These are phyloP conservation scores for Phalacrocorax aristotelis DNA, from an alignment of 2,113 vertebrate genomes.

Conservation along the genomic window DNA sequence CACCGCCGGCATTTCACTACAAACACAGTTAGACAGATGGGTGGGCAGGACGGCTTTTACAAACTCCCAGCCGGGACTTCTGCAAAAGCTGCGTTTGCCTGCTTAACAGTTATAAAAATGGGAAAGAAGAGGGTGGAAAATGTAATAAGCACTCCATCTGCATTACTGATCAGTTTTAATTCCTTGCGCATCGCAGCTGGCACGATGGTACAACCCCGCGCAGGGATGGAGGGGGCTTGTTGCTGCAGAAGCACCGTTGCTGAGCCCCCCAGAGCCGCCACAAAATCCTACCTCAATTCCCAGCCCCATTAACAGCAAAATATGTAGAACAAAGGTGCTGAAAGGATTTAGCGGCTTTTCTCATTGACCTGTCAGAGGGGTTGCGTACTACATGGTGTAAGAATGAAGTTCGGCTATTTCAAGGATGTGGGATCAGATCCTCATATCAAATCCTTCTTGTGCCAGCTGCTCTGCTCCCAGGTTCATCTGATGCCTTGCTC, in stretches of 20 bases:
- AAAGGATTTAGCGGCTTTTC: slow-evolving; percentile 9
- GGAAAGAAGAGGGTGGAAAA: neutral
- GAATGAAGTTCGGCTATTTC: neutral
- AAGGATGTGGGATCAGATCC: neutral
- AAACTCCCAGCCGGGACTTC: neutral
- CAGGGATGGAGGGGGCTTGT: neutral
- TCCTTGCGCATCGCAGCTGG: neutral
- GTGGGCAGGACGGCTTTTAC: neutral
- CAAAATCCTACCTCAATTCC: neutral
- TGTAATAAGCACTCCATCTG: neutral
- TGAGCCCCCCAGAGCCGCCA: neutral
- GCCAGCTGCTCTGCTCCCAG: neutral
- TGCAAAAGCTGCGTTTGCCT: neutral
- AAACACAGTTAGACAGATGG: neutral
- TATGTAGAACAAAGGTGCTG: neutral
- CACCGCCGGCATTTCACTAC: neutral
- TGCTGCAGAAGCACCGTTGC: neutral
- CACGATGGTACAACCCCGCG: fast-evolving
- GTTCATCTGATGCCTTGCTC: neutral
- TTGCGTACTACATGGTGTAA: neutral
- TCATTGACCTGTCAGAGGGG: neutral
- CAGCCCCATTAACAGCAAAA: slow-evolving; percentile 9
- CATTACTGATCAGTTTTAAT: neutral
- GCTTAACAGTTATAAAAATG: neutral
- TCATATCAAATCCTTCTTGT: neutral